Conservation (phyloP, 1,140 invertebrate species). For the Bemisia tabaci region DNA sequence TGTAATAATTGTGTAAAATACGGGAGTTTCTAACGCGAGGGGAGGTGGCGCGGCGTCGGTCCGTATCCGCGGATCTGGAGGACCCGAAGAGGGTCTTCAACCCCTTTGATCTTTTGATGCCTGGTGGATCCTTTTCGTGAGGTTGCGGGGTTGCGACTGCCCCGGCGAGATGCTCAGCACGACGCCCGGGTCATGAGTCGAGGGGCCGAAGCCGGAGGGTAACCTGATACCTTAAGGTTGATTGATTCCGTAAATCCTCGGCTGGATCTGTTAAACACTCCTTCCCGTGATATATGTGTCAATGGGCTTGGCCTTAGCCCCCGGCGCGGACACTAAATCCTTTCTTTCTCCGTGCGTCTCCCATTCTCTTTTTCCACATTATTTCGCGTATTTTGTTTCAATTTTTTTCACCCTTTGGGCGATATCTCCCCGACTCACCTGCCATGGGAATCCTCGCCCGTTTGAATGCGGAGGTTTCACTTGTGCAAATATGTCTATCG, state of each 20-base stretch:
- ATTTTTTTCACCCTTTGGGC: background rate
- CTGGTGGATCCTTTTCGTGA: background rate
- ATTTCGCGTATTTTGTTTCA: background rate
- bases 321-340: background rate
- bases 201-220: slow-evolving; percentile 10
- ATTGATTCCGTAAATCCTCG: slow-evolving; percentile 6
- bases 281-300: slow-evolving; percentile 1
- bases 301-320: background rate
- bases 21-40: background rate
- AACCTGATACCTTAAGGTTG: slow-evolving; percentile 9
- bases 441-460: background rate
- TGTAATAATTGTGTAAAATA: background rate
- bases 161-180: background rate
- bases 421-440: background rate
- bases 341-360: background rate
- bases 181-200: background rate
- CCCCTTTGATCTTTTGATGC: background rate
- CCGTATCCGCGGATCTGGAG: background rate
- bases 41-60: too few relatives aligned
- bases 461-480: background rate
- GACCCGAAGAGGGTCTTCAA: background rate
- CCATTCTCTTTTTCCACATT: background rate
- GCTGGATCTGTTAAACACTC: slow-evolving; percentile 2
- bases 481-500: background rate
- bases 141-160: background rate